phyloP scores from a whole-genome alignment of 2,113 vertebrate genomes.

The Trogon melanurus region DNA sequence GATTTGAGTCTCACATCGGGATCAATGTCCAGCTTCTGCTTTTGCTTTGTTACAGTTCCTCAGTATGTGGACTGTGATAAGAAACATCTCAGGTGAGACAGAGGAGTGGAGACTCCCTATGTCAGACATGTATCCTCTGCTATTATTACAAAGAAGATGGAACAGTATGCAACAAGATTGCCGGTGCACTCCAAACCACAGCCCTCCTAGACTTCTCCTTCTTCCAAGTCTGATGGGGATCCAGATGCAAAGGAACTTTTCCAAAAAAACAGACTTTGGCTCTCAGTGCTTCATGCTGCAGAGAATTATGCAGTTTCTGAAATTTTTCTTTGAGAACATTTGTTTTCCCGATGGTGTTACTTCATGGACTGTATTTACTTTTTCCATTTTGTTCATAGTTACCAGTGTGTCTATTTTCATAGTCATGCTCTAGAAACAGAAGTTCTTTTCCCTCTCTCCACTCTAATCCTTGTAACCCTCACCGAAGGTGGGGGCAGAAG shows the following conservation, averaged over 20 bases:
- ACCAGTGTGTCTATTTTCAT: constrained; percentile 60
- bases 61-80: background rate
- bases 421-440: constrained; percentile 49
- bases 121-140: constrained; percentile 41
- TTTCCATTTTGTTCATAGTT: constrained; percentile 66
- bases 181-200: constrained; percentile 57
- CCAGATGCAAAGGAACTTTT: constrained; percentile 71
- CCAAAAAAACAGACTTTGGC: constrained; percentile 64
- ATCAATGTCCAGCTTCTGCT: background rate
- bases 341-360: constrained; percentile 69
- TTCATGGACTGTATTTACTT: constrained; percentile 64
- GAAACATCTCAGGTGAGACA: background rate
- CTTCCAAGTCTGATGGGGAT: constrained; percentile 64
- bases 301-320: constrained; percentile 52
- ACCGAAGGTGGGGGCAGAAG: constrained; percentile 29
- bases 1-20: background rate
- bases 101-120: background rate
- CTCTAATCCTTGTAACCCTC: constrained; percentile 52
- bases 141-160: constrained; percentile 41
- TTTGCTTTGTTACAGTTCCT: background rate
- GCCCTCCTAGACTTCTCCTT: constrained; percentile 49
- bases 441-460: constrained; percentile 34
- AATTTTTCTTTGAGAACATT: constrained; percentile 64
- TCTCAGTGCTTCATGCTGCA: constrained; percentile 51
- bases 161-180: constrained; percentile 42